Conservation (phyloP, 1,140 invertebrate genomes). For the Drosophila fuyamai region DNA sequence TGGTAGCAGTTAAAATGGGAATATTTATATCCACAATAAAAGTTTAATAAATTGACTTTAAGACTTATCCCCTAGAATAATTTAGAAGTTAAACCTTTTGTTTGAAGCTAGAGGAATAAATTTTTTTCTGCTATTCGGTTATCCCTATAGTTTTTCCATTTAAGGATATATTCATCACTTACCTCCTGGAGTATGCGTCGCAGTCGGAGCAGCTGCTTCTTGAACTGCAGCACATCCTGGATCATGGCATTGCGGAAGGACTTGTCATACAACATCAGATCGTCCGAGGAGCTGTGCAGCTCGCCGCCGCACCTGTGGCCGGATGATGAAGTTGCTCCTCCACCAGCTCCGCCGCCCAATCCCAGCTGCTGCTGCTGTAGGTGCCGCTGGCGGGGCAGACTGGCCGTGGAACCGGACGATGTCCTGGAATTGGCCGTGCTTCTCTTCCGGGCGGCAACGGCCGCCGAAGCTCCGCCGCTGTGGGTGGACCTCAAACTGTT, state of each 20-base stretch:
- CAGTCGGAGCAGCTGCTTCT: conserved; percentile 88
- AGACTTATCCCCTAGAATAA: too few relatives aligned
- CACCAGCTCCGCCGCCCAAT: conserved; percentile 15
- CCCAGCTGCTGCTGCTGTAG: conserved; percentile 57
- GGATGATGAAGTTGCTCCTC: conserved; percentile 12
- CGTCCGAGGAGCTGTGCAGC: conserved; percentile 84
- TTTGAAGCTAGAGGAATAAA: too few relatives aligned
- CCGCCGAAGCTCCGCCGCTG: conserved; percentile 56
- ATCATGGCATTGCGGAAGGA: conserved; percentile 86
- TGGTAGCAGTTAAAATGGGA: too few relatives aligned
- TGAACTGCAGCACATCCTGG: conserved; percentile 89
- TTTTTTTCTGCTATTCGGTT: too few relatives aligned
- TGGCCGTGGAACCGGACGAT: conserved; percentile 72
- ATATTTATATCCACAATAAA: too few relatives aligned
- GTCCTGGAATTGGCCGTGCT: conserved; percentile 71
- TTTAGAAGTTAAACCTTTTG: too few relatives aligned
- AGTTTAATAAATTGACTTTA: too few relatives aligned
- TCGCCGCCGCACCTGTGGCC: conserved; percentile 52
- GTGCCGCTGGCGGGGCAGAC: conserved; percentile 64
- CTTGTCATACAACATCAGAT: conserved; percentile 84
- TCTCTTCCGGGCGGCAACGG: conserved; percentile 50
- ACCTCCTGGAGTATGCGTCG: conserved; percentile 89
- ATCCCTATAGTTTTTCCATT: too few relatives aligned
- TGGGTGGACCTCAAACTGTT: conserved; percentile 70
- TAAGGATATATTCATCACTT: conserved; percentile 20